phyloP scores from a whole-genome alignment of 2,797 vertebrate species.

The Onychomys arenicola region DNA sequence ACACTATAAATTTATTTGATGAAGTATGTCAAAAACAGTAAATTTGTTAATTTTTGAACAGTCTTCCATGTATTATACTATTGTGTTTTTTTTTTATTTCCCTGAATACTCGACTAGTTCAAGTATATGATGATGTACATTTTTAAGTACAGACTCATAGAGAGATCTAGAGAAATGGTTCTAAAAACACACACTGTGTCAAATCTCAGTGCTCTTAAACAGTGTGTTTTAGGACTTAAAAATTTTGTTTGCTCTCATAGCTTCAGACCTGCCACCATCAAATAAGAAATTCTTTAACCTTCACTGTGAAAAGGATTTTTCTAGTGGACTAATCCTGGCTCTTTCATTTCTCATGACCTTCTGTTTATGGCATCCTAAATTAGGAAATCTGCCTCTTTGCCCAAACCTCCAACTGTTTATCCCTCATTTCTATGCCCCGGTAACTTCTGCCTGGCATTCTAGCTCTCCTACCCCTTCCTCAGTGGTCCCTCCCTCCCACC shows the following conservation, averaged over 20 bases:
- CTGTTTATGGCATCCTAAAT: background rate
- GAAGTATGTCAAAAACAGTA: background rate
- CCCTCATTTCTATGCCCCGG: background rate
- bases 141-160: background rate
- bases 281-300: background rate
- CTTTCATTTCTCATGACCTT: background rate
- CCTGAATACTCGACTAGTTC: background rate
- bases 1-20: constrained; percentile 63
- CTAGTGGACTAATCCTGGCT: no score
- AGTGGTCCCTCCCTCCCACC: background rate
- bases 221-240: background rate
- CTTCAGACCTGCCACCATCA: background rate
- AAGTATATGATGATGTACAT: background rate
- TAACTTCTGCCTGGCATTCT: background rate
- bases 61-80: background rate
- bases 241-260: background rate
- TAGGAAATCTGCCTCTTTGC: background rate
- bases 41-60: constrained; percentile 29
- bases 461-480: background rate
- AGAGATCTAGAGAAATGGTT: background rate
- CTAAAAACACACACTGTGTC: background rate
- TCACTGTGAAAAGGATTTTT: background rate
- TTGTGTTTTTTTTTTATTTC: background rate
- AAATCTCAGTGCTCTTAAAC: constrained; percentile 35
- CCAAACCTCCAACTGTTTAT: background rate